Base-by-base conservation (phyloP, 2,113 vertebrate genomes). In the Chamaetylas fuelleborni region DNA sequence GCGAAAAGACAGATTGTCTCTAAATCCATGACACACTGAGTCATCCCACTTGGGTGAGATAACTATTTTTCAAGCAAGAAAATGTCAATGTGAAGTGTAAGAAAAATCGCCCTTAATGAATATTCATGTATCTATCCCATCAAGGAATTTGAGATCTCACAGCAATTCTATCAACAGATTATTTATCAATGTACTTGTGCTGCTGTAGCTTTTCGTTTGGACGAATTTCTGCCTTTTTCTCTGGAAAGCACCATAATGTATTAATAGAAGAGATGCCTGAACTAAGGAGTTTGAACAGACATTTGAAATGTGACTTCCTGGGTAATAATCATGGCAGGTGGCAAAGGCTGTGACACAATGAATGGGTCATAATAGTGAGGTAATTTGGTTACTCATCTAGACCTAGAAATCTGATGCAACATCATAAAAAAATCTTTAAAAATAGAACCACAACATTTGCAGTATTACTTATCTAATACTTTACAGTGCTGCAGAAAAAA, bases 21-120 rank as follows among this genome's bases (percentile, higher is more conserved):
- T 83, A 61, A 80, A 69, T n/a, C n/a, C 51, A 26, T 81, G 61
- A 65, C 48, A 56, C 36, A 47, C 14, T 82, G 88, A 93, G 53
- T 93, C 82, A 90, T 85, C 23, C 12, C 29, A 71, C n/a, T 90
- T 65, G 50, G 76, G 80, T 83, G 58, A 95, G 54, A 88, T 77
- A 36, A 11, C 45, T 64, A 2, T 82, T 90, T 93, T 73, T 92
- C 62, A 76, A 54, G 17, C 24, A 77, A 84, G 43, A 34, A 93
- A 93, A 93, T 82, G 61, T 78, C 88, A 87, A 79, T 93, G 24
- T 34, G 34, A 93, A 81, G n/a, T 76, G 86, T 80, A n/a, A 95
- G 50, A 90, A 96, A 96, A 83, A 93, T 56, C 2, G 2, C 9
- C n/a, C 47, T 45, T 69, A 86, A 24, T 91, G 72, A 88, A 91